A percentile compares a stretch with the other conserved stretches of the same genome.
Evolutionary conservation across 2,113 vertebrate genomes (phyloP).

Genomic region (Oxyura jamaicensis): DNA sequence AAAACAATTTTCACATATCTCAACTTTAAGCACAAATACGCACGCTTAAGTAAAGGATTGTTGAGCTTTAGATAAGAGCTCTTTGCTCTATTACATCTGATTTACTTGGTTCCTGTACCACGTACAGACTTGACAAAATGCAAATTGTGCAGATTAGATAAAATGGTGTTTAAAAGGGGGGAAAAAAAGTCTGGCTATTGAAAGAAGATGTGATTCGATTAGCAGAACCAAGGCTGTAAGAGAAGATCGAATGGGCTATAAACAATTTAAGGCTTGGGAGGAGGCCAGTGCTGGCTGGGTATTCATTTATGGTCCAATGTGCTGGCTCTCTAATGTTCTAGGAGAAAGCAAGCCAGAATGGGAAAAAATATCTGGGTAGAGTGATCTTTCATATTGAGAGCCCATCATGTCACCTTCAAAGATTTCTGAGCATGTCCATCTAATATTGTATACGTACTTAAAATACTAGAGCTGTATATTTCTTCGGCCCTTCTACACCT

Average conservation of each 20-base stretch:
- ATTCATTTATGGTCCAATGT: neutral
- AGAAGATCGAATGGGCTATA: conserved; percentile 23
- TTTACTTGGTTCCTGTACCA: neutral
- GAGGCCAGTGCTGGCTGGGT: neutral
- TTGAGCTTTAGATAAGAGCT: neutral
- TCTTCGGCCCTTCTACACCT: neutral
- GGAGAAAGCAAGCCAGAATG: neutral
- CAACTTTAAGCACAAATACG: neutral
- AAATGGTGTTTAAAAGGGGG: neutral
- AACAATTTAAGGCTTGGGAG: conserved; percentile 54
- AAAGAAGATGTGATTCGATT: conserved; percentile 29
- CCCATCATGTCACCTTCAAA: neutral
- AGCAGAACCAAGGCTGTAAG: conserved; percentile 28
- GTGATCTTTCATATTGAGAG: neutral
- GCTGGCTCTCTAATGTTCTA: neutral
- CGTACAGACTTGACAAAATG: neutral
- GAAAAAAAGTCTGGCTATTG: neutral
- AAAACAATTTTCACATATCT: neutral
- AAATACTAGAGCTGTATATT: neutral
- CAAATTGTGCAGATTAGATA: conserved; percentile 52
- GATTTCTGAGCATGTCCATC: neutral
- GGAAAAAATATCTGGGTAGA: neutral
- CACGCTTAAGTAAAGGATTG: neutral
- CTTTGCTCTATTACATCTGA: neutral
- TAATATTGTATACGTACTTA: neutral